Conservation (phyloP, 2,113 vertebrate species). For the Elgaria multicarinata region DNA sequence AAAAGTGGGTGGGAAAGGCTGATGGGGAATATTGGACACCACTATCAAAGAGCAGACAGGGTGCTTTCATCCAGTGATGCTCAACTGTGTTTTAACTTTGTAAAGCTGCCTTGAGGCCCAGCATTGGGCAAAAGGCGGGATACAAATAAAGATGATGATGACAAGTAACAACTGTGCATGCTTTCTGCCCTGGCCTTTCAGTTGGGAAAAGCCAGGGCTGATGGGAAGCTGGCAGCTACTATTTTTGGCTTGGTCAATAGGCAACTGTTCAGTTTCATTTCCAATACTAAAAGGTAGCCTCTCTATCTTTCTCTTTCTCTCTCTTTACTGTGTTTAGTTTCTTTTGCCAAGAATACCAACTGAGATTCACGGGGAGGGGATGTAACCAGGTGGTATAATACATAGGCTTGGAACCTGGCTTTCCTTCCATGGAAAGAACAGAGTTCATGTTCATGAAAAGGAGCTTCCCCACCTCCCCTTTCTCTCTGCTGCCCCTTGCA, state of each 20-base stretch:
- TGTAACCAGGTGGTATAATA: no score
- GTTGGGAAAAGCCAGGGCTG: no score
- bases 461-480: neutral
- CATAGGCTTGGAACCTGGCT: no score
- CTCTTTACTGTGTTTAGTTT: neutral
- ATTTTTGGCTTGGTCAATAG: neutral
- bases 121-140: no score
- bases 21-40: no score
- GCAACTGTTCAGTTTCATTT: neutral
- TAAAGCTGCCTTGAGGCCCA: no score
- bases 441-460: neutral
- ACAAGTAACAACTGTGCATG: no score
- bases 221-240: no score
- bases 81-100: no score
- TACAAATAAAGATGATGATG: no score
- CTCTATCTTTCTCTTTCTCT: neutral
- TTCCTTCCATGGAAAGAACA: neutral
- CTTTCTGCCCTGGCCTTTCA: no score
- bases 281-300: neutral
- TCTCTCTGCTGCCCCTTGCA: neutral
- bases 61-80: neutral
- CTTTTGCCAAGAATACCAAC: neutral
- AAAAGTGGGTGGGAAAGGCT: neutral
- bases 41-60: neutral
- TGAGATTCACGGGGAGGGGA: neutral